These are phyloP conservation scores for Ramphastos sulfuratus DNA, from an alignment of 2,113 vertebrate species.

Conservation along the genomic window DNA sequence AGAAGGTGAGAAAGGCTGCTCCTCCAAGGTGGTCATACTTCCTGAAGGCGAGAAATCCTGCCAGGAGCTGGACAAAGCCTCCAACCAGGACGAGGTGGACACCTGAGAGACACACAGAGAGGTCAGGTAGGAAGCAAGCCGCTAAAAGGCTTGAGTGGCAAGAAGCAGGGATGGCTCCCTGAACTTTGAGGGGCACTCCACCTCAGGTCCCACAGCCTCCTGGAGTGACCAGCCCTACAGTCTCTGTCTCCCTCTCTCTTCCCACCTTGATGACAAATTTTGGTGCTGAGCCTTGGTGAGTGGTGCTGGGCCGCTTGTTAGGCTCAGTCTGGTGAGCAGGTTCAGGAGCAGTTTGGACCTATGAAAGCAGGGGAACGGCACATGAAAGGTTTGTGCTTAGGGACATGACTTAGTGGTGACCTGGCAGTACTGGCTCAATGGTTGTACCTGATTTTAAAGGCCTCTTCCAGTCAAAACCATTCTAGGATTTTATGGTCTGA, in stretches of 20 bases:
- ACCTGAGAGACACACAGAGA: constrained; percentile 68
- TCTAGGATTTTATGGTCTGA: not conserved
- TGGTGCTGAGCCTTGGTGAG: not conserved
- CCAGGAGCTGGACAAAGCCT: constrained; percentile 85
- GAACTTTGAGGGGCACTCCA: not conserved
- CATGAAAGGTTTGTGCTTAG: not conserved
- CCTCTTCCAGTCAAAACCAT: too few species aligned
- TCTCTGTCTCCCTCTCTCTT: not conserved
- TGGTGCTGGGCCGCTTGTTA: not conserved
- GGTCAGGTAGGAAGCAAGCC: not conserved
- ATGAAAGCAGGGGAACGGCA: not conserved
- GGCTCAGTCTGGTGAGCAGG: not conserved
- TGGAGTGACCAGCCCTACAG: not conserved
- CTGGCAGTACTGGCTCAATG: too few species aligned
- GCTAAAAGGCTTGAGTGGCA: not conserved
- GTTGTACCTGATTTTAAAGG: too few species aligned
- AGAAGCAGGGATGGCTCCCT: not conserved
- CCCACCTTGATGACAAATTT: not conserved
- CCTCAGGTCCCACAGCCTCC: fast-evolving
- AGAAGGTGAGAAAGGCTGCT: constrained; percentile 85
- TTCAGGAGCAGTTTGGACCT: not conserved
- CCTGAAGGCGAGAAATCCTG: constrained; percentile 85
- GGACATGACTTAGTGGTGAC: too few species aligned
- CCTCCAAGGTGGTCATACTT: constrained; percentile 88
- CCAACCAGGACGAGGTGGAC: constrained; percentile 88